These are phyloP conservation scores for Peromyscus polionotus DNA, from an alignment of 2,113 vertebrate species.

Conservation along the genomic window DNA sequence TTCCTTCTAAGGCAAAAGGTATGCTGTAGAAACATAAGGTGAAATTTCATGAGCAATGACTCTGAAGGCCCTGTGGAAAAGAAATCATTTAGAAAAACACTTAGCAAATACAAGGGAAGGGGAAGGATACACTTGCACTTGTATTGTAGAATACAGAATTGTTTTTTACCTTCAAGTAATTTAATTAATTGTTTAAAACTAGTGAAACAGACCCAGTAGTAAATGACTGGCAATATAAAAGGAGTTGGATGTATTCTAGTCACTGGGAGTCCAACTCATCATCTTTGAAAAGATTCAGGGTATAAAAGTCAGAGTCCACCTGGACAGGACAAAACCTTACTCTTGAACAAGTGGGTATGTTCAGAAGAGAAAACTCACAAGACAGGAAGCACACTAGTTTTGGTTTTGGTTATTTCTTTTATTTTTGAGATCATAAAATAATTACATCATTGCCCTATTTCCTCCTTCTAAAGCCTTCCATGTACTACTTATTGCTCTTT, in stretches of 20 bases:
- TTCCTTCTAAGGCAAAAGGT: background rate
- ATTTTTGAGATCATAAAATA: background rate
- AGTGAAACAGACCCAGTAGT: conserved; percentile 1
- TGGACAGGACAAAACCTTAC: background rate
- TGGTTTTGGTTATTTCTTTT: background rate
- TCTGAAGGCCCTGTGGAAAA: background rate
- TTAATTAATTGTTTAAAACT: conserved; percentile 59
- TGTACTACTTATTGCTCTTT: background rate
- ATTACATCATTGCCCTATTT: background rate
- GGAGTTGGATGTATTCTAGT: conserved; percentile 38
- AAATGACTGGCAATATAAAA: conserved; percentile 62
- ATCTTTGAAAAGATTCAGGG: background rate
- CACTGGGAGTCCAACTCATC: background rate
- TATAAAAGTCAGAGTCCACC: background rate
- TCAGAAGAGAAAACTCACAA: background rate
- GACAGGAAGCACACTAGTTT: background rate
- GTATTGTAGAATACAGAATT: conserved; percentile 29
- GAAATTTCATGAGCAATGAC: conserved; percentile 34
- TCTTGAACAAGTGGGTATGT: background rate
- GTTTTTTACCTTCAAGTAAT: conserved; percentile 61
- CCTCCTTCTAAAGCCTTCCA: background rate
- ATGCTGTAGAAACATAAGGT: conserved; percentile 45
- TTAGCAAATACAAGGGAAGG: conserved; percentile 2
- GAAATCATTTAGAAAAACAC: background rate
- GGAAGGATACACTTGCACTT: conserved; percentile 5